Percentiles rank a stretch among this genome's conserved stretches.
Conservation (phyloP, 1,140 invertebrate species). For the Berghia stephanieae region DNA sequence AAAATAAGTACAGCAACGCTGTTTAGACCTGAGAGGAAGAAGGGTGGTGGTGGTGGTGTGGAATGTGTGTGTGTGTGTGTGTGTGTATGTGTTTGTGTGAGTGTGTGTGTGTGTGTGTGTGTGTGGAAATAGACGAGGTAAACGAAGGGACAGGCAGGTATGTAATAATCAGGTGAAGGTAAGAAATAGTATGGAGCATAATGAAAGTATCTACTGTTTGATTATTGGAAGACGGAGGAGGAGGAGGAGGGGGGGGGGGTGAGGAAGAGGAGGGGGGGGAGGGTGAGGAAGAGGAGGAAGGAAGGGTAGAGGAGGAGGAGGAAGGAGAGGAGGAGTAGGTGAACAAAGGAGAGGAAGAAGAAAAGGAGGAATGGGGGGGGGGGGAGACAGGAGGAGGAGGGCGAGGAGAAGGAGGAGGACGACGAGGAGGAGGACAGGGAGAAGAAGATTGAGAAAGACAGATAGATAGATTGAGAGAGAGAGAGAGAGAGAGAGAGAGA, state of each 20-base stretch:
- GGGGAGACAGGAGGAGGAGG: background rate
- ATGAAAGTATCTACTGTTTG: background rate
- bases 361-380: background rate
- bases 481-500: conserved; percentile 15
- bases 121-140: no score
- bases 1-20: no score
- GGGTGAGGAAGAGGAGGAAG: background rate
- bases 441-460: background rate
- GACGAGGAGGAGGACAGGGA: background rate
- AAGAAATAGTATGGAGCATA: no score
- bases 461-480: no score
- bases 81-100: conserved; percentile 27
- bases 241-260: background rate
- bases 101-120: background rate
- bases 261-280: background rate
- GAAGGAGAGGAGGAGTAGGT: background rate
- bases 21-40: no score
- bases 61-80: conserved; percentile 26
- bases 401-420: background rate
- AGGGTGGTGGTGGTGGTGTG: no score
- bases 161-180: no score
- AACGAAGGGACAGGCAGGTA: no score
- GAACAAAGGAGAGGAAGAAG: background rate
- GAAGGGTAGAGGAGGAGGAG: background rate
- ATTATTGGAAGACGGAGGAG: background rate